phyloP scores from a whole-genome alignment of 2,888 invertebrate genomes.

The Heliconius aoede region DNA sequence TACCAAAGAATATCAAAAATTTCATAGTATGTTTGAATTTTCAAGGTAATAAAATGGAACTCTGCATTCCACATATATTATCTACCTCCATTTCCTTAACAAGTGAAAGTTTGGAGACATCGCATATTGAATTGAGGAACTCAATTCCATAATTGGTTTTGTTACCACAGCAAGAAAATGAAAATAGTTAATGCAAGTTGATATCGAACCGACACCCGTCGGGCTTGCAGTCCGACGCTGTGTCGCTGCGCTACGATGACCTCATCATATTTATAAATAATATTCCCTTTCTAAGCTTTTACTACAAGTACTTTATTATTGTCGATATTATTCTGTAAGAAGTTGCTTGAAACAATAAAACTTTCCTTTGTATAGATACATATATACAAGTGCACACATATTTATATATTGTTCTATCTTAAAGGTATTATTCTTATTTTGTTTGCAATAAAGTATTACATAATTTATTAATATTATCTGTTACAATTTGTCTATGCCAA shows the following conservation, averaged over 20 bases:
- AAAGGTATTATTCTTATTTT: neutral
- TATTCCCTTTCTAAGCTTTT: too few species aligned
- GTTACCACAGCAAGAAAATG: too few species aligned
- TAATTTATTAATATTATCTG: neutral
- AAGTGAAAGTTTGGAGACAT: too few species aligned
- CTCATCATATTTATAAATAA: too few species aligned
- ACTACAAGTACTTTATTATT: too few species aligned
- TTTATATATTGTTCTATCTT: neutral
- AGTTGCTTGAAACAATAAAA: too few species aligned
- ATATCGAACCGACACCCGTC: neutral
- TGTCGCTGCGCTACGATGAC: neutral
- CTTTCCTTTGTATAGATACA: too few species aligned
- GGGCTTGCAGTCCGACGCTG: neutral
- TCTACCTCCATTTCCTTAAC: too few species aligned
- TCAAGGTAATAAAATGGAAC: constrained; percentile 37
- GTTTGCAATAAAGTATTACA: neutral
- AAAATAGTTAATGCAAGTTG: neutral
- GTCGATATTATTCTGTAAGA: too few species aligned
- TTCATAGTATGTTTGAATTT: constrained; percentile 50
- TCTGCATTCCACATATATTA: neutral
- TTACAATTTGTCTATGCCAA: neutral
- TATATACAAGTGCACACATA: too few species aligned
- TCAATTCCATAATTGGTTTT: too few species aligned
- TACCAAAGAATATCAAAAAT: constrained; percentile 53
- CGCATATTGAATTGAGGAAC: too few species aligned